Evolutionary conservation across 2,113 vertebrate species (phyloP).

Genomic region (Syngnathus floridae): DNA sequence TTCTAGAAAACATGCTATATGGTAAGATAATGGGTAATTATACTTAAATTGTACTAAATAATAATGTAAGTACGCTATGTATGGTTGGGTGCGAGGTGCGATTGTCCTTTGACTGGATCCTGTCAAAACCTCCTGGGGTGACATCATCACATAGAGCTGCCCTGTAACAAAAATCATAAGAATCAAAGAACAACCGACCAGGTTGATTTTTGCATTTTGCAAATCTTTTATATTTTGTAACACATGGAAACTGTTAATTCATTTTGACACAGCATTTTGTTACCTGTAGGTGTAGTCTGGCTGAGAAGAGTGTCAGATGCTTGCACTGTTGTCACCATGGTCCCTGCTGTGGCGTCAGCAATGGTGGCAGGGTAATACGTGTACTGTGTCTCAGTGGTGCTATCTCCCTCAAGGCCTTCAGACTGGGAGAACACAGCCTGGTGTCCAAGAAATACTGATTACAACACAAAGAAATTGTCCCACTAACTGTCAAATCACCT

Average conservation of each 20-base stretch:
- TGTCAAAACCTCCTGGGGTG: conserved; percentile 87
- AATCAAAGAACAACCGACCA: not conserved
- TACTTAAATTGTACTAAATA: not conserved
- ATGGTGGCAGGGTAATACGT: conserved; percentile 74
- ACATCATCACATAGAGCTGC: conserved; percentile 97
- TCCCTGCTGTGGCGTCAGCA: conserved; percentile 64
- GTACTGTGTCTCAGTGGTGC: conserved; percentile 71
- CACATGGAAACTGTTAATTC: not conserved
- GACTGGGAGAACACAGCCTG: conserved; percentile 75
- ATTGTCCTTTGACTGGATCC: conserved; percentile 84
- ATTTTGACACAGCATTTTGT: not conserved
- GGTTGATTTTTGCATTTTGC: not conserved
- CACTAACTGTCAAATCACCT: not conserved
- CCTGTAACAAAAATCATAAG: conserved; percentile 59
- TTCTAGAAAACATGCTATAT: conserved; percentile 61
- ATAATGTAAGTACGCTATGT: conserved; percentile 75
- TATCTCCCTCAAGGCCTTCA: conserved; percentile 67
- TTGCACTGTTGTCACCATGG: conserved; percentile 76
- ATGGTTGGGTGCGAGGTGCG: conserved; percentile 84
- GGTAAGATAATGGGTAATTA: not conserved
- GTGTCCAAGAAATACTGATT: not conserved
- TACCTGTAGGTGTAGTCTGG: conserved; percentile 71
- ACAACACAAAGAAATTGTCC: not conserved
- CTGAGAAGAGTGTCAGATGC: conserved; percentile 68
- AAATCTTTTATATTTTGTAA: not conserved